Percentiles rank a stretch among this genome's conserved stretches.
These are phyloP conservation scores for Cheilinus undulatus DNA, from an alignment of 2,113 vertebrate genomes.

Conservation along the genomic window DNA sequence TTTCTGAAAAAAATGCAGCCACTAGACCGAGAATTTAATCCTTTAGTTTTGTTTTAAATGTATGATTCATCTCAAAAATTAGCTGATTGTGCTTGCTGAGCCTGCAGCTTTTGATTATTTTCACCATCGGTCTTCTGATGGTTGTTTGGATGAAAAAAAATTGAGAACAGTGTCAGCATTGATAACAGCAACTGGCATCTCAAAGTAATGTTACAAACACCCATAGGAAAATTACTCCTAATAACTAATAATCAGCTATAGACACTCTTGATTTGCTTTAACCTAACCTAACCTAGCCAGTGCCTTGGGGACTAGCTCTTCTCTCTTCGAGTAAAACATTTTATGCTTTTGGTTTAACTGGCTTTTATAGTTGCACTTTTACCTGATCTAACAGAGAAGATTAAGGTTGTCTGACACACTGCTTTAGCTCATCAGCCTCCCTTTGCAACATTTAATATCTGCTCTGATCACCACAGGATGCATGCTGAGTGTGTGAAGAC, in stretches of 20 bases:
- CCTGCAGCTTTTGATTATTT: not conserved
- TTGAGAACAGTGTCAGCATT: too few species aligned
- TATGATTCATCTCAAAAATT: not conserved
- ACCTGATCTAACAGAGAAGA: too few species aligned
- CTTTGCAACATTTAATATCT: not conserved
- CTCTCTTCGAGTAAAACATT: too few species aligned
- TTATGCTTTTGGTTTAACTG: too few species aligned
- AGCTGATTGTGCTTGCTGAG: not conserved
- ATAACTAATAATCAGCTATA: not conserved
- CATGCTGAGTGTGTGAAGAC: not conserved
- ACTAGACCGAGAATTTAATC: not conserved
- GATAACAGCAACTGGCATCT: too few species aligned
- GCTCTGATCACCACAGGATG: not conserved
- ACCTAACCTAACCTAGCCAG: too few species aligned
- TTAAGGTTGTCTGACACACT: not conserved
- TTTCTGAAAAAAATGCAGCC: not conserved
- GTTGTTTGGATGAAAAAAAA: not conserved
- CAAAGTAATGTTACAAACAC: too few species aligned
- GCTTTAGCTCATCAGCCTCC: not conserved
- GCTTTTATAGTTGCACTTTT: too few species aligned
- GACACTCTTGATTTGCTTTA: too few species aligned
- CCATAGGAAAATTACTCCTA: too few species aligned
- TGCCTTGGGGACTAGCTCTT: too few species aligned
- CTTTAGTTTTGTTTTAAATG: not conserved
- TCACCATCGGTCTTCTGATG: too few species aligned